phyloP scores from a whole-genome alignment of 2,113 vertebrate genomes.

The Alligator sinensis region DNA sequence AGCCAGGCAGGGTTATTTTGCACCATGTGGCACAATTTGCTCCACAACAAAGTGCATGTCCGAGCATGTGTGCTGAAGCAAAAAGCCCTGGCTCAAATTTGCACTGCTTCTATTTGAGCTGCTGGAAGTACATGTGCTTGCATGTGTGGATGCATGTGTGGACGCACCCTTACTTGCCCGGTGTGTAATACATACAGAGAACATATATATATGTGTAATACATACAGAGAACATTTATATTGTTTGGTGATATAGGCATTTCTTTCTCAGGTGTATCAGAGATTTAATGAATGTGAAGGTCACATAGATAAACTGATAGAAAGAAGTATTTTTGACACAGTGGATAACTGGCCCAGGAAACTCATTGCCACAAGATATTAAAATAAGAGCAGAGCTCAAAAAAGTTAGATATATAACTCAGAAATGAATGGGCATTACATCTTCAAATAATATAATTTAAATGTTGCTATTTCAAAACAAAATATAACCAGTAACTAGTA shows the following conservation, averaged over 20 bases:
- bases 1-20: too few species aligned
- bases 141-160: too few species aligned
- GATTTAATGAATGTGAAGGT: neutral
- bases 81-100: too few species aligned
- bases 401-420: neutral
- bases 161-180: too few species aligned
- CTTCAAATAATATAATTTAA: neutral
- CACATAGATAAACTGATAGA: neutral
- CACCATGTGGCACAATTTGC: too few species aligned
- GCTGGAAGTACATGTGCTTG: too few species aligned
- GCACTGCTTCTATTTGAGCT: too few species aligned
- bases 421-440: neutral
- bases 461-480: neutral
- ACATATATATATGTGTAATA: neutral
- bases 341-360: neutral
- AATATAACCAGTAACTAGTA: neutral
- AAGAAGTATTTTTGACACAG: neutral
- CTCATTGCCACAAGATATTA: rapidly evolving
- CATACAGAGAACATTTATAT: neutral
- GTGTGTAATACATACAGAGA: neutral
- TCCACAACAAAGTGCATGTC: too few species aligned
- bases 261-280: neutral
- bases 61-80: too few species aligned
- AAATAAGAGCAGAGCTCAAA: neutral
- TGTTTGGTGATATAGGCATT: neutral